Conservation (phyloP, 1,140 invertebrate genomes). For the Heliothis virescens region DNA sequence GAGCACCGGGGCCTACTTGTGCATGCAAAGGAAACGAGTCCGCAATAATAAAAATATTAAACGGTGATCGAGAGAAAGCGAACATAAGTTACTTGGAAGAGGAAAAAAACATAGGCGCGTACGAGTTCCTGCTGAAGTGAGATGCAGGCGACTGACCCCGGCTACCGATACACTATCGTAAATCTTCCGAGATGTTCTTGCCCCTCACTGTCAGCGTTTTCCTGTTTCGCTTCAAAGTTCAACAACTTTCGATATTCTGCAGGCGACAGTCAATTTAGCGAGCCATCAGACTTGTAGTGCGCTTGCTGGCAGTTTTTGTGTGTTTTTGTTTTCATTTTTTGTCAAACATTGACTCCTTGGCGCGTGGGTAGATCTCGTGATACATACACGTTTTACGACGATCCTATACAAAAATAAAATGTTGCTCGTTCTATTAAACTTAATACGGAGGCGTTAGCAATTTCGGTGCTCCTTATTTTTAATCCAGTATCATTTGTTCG, state of each 20-base stretch:
- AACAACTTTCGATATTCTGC: conserved; percentile 59
- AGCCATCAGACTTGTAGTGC: conserved; percentile 12
- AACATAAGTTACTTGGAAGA: conserved; percentile 47
- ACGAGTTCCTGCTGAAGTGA: conserved; percentile 45
- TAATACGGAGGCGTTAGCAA: conserved; percentile 58
- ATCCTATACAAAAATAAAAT: conserved; percentile 27
- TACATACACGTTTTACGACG: conserved; percentile 53
- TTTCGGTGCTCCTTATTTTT: conserved; percentile 61
- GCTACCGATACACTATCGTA: conserved; percentile 61
- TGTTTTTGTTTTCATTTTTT: conserved; percentile 41
- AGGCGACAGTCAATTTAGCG: conserved; percentile 50
- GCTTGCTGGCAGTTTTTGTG: conserved; percentile 26
- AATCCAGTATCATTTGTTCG: conserved; percentile 55
- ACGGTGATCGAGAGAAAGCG: conserved; percentile 49
- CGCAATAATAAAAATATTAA: conserved; percentile 55
- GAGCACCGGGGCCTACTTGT: conserved; percentile 45
- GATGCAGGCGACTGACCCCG: conserved; percentile 58
- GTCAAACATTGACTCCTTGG: conserved; percentile 13
- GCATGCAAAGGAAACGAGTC: conserved; percentile 57
- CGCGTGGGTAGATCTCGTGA: conserved; percentile 50
- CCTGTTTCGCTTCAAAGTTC: conserved; percentile 58
- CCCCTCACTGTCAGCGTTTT: conserved; percentile 60
- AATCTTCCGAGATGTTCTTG: conserved; percentile 59
- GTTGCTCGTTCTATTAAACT: conserved; percentile 51
- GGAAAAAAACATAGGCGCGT: conserved; percentile 48